A percentile compares a stretch with the other conserved stretches of the same genome.
These are phyloP conservation scores for Ceratosolen fusciceps DNA, from an alignment of 1,140 invertebrate species.

Conservation along the genomic window DNA sequence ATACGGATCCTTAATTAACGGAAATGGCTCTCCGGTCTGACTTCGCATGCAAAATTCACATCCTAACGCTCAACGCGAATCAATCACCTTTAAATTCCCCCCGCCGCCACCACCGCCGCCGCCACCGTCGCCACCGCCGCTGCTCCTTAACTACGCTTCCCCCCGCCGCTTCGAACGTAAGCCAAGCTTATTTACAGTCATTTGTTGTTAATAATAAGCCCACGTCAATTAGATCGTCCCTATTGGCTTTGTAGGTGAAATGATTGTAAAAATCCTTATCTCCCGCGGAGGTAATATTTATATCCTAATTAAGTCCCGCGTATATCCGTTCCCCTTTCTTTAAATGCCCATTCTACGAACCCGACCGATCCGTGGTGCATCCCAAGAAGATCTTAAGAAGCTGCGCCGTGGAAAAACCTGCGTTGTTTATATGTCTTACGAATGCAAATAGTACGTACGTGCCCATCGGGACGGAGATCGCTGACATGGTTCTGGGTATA, in stretches of 20 bases:
- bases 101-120: too few species aligned
- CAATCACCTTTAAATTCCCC: too few species aligned
- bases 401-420: background rate
- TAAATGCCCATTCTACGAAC: background rate
- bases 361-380: too few species aligned
- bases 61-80: too few species aligned
- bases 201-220: too few species aligned
- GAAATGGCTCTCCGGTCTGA: too few species aligned
- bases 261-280: background rate
- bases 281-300: background rate
- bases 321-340: constrained; percentile 5
- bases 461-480: background rate
- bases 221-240: background rate
- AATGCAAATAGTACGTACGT: background rate
- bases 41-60: too few species aligned
- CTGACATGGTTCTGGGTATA: background rate
- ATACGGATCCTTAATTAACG: too few species aligned
- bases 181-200: too few species aligned
- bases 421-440: background rate
- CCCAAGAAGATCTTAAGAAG: background rate
- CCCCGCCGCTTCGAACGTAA: too few species aligned
- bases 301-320: background rate
- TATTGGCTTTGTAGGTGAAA: background rate
- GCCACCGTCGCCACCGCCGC: too few species aligned
- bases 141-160: too few species aligned